Evolutionary conservation across 1,140 invertebrate genomes (phyloP).

Genomic region (Hestina assimilis): DNA sequence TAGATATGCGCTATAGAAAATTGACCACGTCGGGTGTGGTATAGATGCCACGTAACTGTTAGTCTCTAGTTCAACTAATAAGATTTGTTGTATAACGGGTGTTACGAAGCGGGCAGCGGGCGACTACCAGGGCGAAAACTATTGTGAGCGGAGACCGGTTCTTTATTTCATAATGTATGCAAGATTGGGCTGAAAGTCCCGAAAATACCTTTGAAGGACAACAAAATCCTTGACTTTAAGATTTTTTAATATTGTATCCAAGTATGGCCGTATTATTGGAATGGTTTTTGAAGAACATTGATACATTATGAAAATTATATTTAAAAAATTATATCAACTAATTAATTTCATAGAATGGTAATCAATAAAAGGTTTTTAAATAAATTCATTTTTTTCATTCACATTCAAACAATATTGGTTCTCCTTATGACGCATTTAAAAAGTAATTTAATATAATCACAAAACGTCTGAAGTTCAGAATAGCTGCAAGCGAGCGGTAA

Average conservation of each 20-base stretch:
- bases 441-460: conserved; percentile 18
- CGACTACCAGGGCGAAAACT: conserved; percentile 49
- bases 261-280: no score
- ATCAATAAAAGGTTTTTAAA: no score
- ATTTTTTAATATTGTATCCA: no score
- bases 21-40: conserved; percentile 36
- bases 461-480: conserved; percentile 55
- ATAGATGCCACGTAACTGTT: conserved; percentile 52
- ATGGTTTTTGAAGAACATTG: no score
- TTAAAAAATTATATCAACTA: no score
- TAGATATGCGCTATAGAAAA: conserved; percentile 41
- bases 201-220: not conserved
- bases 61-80: conserved; percentile 50
- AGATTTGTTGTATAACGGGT: conserved; percentile 67
- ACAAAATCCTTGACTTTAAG: not conserved
- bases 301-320: no score
- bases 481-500: conserved; percentile 55
- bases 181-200: conserved; percentile 13
- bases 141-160: conserved; percentile 54
- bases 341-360: no score
- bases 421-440: conserved; percentile 5
- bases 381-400: not conserved
- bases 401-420: not conserved
- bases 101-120: conserved; percentile 41
- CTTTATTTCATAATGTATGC: conserved; percentile 8